phyloP scores from a whole-genome alignment of 2,888 invertebrate genomes.

The Mesorhabditis sp. region DNA sequence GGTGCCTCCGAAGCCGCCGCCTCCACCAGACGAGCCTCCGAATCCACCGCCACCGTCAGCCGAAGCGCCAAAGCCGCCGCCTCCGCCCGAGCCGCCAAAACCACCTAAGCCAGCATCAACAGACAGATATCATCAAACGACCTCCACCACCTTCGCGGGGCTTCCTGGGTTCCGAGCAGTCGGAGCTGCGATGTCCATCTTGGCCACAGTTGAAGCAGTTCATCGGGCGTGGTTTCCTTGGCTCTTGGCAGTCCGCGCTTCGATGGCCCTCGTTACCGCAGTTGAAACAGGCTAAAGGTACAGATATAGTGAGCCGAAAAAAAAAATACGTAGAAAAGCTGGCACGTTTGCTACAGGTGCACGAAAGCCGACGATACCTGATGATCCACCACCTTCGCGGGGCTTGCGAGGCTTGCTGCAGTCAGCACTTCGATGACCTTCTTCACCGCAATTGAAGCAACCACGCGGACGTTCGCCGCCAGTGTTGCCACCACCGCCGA shows the following conservation, averaged over 20 bases:
- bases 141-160: slow-evolving; percentile 8
- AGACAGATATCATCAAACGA: background rate
- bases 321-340: too few species aligned
- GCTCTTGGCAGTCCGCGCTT: slow-evolving; percentile 11
- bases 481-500: background rate
- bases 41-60: background rate
- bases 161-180: slow-evolving; percentile 27
- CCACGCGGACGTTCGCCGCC: background rate
- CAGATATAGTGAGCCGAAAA: too few species aligned
- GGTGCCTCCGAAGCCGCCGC: slow-evolving; percentile 7
- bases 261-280: slow-evolving; percentile 18
- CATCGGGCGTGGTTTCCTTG: slow-evolving; percentile 21
- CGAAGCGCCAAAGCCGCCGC: slow-evolving; percentile 5
- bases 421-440: slow-evolving; percentile 8
- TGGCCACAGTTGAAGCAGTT: slow-evolving; percentile 8
- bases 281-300: slow-evolving; percentile 14
- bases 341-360: background rate
- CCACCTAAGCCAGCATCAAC: background rate
- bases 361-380: background rate
- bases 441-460: slow-evolving; percentile 12
- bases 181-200: slow-evolving; percentile 27
- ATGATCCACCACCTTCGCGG: slow-evolving; percentile 7
- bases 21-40: background rate
- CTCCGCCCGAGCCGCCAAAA: slow-evolving; percentile 5
- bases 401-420: slow-evolving; percentile 8